phyloP scores from a whole-genome alignment of 2,797 vertebrate genomes.

The Coendou prehensilis region DNA sequence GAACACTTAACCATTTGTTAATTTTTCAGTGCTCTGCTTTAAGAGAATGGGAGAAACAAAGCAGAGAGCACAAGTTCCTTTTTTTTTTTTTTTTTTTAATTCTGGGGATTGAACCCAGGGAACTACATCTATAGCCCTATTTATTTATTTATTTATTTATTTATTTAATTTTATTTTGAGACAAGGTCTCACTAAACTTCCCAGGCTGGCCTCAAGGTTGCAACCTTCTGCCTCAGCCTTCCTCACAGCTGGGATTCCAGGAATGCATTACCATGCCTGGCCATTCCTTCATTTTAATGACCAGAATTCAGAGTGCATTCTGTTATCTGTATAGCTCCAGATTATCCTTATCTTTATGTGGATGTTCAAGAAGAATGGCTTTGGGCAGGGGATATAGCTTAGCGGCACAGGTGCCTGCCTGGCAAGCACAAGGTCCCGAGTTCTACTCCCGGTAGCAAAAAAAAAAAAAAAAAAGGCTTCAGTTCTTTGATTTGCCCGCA shows the following conservation, averaged over 20 bases:
- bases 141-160: not conserved
- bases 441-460: too few relatives aligned
- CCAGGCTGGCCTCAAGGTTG: not conserved
- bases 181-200: not conserved
- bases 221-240: not conserved
- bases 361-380: not conserved
- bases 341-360: not conserved
- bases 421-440: too few relatives aligned
- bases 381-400: too few relatives aligned
- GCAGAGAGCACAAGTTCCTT: not conserved
- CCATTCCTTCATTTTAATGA: slow-evolving; percentile 9
- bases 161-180: not conserved
- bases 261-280: not conserved
- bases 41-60: slow-evolving; percentile 31
- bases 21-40: slow-evolving; percentile 36
- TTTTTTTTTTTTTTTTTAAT: not conserved
- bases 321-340: not conserved
- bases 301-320: not conserved
- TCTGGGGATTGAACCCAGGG: not conserved
- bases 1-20: slow-evolving; percentile 34
- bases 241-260: not conserved
- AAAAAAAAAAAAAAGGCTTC: not conserved
- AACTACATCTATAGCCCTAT: not conserved
- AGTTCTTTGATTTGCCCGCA: not conserved
- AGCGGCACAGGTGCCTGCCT: too few relatives aligned